Percentiles rank a stretch among this genome's conserved stretches.
These are phyloP conservation scores for Athalia rosae DNA, from an alignment of 2,888 invertebrate genomes.

Conservation along the genomic window DNA sequence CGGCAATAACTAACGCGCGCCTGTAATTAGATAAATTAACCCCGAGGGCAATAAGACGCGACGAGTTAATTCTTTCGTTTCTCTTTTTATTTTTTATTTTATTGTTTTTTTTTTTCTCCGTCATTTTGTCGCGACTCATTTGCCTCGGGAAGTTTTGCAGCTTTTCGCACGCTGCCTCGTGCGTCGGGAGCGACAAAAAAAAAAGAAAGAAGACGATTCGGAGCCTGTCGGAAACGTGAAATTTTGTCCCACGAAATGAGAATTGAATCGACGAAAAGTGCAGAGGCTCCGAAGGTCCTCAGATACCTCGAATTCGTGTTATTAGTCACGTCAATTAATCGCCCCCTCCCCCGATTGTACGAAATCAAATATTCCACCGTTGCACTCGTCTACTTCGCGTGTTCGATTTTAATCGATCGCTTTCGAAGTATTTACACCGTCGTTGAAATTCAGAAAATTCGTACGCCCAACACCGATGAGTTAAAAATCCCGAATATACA, in stretches of 20 bases:
- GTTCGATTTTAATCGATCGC: conserved; percentile 27
- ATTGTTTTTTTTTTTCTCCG: not conserved
- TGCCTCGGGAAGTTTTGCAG: no score
- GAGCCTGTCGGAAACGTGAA: not conserved
- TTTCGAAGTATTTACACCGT: not conserved
- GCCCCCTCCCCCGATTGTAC: no score
- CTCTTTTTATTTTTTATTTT: no score
- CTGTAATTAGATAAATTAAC: not conserved
- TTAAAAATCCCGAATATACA: no score
- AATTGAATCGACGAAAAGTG: conserved; percentile 34
- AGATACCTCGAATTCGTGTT: conserved; percentile 7
- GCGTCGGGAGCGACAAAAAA: not conserved
- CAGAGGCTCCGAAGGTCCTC: not conserved
- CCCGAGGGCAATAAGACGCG: not conserved
- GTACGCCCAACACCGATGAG: not conserved
- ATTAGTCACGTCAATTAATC: conserved; percentile 35
- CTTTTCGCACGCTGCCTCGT: not conserved
- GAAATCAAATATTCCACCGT: no score
- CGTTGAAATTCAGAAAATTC: not conserved
- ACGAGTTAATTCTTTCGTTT: not conserved
- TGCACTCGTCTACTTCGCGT: no score
- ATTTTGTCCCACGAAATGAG: conserved; percentile 14
- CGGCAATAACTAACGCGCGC: not conserved
- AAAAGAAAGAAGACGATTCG: no score
- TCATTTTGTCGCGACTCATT: not conserved